These are phyloP conservation scores for Poeciliopsis occidentalis DNA, from an alignment of 2,113 vertebrate species.

Conservation along the genomic window DNA sequence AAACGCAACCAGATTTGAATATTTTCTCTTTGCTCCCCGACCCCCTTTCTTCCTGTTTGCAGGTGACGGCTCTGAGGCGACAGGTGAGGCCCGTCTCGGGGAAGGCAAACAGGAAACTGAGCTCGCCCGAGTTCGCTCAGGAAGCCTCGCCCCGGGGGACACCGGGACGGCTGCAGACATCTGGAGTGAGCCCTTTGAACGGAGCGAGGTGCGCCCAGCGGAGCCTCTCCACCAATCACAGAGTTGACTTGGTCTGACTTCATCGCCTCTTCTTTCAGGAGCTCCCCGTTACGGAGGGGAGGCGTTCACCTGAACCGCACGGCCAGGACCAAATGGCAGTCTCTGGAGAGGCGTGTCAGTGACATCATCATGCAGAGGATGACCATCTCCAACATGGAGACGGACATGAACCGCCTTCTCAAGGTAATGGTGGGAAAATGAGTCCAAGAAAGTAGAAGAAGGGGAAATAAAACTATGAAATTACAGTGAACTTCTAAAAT, in stretches of 20 bases:
- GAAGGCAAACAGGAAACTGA: constrained; percentile 87
- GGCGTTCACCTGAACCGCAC: constrained; percentile 83
- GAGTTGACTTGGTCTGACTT: neutral
- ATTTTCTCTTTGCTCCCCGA: too few species aligned
- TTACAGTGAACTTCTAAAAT: too few species aligned
- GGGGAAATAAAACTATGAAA: too few species aligned
- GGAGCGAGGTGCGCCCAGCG: constrained; percentile 83
- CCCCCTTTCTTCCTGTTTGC: neutral
- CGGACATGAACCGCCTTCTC: constrained; percentile 94
- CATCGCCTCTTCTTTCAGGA: constrained; percentile 68
- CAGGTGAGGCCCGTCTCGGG: constrained; percentile 93
- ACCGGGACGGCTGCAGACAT: constrained; percentile 77
- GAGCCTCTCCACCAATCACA: neutral
- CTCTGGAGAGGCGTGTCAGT: constrained; percentile 91
- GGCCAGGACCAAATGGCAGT: constrained; percentile 93
- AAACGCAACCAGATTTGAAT: neutral
- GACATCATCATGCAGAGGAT: constrained; percentile 98
- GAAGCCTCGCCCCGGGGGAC: constrained; percentile 81
- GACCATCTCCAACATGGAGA: constrained; percentile 99
- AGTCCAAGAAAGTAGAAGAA: too few species aligned
- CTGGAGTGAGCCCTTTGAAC: constrained; percentile 77
- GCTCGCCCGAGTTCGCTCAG: constrained; percentile 84
- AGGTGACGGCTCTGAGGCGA: constrained; percentile 93
- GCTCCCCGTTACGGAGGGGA: constrained; percentile 81
- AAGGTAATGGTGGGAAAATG: constrained; percentile 65